Evolutionary conservation across 2,113 vertebrate genomes (phyloP).

Genomic region (Hiodon alosoides): DNA sequence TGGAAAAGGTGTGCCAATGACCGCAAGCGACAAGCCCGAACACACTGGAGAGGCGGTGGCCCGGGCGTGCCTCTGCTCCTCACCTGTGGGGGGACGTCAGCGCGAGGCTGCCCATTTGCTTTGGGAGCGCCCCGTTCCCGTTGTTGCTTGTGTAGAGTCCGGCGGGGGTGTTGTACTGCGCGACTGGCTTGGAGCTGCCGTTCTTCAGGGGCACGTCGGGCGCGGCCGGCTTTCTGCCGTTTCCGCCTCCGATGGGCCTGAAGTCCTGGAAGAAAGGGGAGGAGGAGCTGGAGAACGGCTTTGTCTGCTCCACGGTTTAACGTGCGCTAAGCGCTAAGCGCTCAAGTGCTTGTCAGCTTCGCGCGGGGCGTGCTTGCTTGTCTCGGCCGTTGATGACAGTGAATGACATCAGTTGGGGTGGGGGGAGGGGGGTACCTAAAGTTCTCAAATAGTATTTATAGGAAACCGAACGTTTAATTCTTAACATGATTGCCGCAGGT

Average conservation of each 20-base stretch:
- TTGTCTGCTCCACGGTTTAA: neutral
- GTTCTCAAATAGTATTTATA: no score
- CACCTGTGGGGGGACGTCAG: conserved; percentile 76
- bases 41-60: neutral
- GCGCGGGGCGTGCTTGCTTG: no score
- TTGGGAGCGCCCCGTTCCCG: conserved; percentile 61
- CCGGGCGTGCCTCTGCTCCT: neutral
- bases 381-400: no score
- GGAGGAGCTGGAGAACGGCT: neutral
- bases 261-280: conserved; percentile 66
- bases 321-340: no score
- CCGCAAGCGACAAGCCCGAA: neutral
- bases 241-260: conserved; percentile 62
- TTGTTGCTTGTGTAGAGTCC: conserved; percentile 66
- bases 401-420: no score
- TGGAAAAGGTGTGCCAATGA: no score
- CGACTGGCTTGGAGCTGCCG: conserved; percentile 54
- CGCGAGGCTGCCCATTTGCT: conserved; percentile 76
- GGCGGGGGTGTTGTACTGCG: conserved; percentile 70
- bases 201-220: conserved; percentile 60
- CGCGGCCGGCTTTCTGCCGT: conserved; percentile 53
- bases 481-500: no score
- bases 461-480: no score
- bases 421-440: no score
- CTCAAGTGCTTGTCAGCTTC: no score